These are phyloP conservation scores for Sciaenops ocellatus DNA, from an alignment of 2,797 vertebrate species.

Conservation along the genomic window DNA sequence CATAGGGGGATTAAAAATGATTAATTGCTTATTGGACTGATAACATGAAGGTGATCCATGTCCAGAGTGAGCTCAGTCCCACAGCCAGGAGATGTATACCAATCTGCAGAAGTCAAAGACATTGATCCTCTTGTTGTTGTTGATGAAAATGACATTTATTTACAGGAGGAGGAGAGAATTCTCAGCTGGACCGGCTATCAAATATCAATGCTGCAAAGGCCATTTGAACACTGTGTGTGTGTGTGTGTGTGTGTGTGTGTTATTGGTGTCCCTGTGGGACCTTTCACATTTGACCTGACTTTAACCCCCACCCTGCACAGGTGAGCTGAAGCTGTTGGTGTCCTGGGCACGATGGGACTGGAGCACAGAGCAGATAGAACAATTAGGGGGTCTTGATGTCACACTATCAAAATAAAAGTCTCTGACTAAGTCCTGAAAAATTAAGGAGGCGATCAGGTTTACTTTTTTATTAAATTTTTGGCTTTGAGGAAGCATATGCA, in stretches of 20 bases:
- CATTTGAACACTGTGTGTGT: constrained; percentile 18
- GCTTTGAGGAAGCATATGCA: neutral
- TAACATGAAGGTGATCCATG: neutral
- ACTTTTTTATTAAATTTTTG: neutral
- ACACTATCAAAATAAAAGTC: neutral
- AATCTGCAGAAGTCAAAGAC: constrained; percentile 6
- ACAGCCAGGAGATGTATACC: neutral
- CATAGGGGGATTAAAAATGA: neutral
- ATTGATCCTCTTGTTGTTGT: constrained; percentile 12
- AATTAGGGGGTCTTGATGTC: neutral
- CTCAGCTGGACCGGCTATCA: constrained; percentile 25
- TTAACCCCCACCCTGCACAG: constrained; percentile 7
- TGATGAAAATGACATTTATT: constrained; percentile 51
- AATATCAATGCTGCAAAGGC: constrained; percentile 36
- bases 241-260: constrained; percentile 21
- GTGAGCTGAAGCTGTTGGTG: constrained; percentile 3
- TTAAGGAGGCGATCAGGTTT: neutral
- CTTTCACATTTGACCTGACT: constrained; percentile 11
- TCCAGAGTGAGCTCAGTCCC: neutral
- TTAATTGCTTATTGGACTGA: neutral
- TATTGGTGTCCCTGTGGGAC: constrained; percentile 24
- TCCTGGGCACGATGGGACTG: neutral
- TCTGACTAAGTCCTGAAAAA: neutral
- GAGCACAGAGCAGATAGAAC: neutral
- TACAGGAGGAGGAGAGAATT: constrained; percentile 1